These are phyloP conservation scores for Acanthaster planci DNA, from an alignment of 35 echinoderm and acorn worm species.

Conservation along the genomic window DNA sequence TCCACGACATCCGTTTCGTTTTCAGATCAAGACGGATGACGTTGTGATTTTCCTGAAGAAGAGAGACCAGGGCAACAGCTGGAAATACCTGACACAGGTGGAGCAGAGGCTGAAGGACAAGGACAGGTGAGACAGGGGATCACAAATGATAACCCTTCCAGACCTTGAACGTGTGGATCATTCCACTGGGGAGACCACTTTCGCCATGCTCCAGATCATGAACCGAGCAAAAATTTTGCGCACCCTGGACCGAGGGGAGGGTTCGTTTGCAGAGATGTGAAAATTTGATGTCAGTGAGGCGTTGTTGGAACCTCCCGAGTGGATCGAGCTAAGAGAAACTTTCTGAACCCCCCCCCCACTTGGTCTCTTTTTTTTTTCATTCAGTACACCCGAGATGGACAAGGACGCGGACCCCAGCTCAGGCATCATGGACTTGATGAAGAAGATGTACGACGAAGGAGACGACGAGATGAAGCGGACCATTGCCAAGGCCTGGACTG, in stretches of 20 bases:
- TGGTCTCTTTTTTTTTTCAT: not conserved
- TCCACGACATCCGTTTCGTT: not conserved
- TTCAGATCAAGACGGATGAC: conserved; percentile 84
- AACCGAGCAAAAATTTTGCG: not conserved
- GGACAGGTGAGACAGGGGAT: conserved; percentile 62
- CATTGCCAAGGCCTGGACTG: conserved; percentile 94
- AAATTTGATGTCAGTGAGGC: no score
- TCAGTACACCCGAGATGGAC: conserved; percentile 43
- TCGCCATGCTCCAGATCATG: not conserved
- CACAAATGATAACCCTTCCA: not conserved
- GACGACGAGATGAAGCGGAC: conserved; percentile 98
- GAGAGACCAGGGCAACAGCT: conserved; percentile 45
- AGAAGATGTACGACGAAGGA: conserved; percentile 96
- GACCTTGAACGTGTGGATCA: not conserved
- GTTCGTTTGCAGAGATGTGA: no score
- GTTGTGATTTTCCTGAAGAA: conserved; percentile 83
- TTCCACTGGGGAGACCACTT: not conserved
- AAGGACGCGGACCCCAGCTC: conserved; percentile 47
- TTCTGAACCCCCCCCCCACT: no score
- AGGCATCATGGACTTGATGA: conserved; percentile 91
- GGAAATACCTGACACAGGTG: conserved; percentile 72
- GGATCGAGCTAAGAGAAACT: no score
- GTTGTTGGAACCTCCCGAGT: no score
- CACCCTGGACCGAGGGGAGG: no score
- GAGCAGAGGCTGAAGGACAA: conserved; percentile 68